These are phyloP conservation scores for Alexandromys fortis DNA, from an alignment of 2,113 vertebrate species.

Conservation along the genomic window DNA sequence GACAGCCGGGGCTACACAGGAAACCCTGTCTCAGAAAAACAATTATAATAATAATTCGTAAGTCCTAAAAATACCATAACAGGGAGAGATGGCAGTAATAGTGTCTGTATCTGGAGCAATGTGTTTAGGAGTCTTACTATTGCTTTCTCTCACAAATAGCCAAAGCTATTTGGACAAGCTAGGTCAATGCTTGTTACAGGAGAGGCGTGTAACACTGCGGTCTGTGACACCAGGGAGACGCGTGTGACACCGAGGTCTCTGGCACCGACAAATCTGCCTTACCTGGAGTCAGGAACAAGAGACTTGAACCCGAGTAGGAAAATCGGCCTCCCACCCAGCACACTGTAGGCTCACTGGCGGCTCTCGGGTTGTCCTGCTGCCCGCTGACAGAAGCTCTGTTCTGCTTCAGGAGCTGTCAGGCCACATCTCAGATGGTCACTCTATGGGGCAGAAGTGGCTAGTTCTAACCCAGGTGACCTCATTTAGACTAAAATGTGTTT, in stretches of 20 bases:
- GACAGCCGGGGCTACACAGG: not conserved
- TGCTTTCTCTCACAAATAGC: not conserved
- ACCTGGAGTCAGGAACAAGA: not conserved
- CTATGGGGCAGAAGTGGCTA: constrained; percentile 30
- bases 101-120: constrained; percentile 32
- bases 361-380: not conserved
- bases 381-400: constrained; percentile 44
- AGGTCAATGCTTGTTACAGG: not conserved
- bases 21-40: not conserved
- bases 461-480: not conserved
- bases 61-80: not conserved
- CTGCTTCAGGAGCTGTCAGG: constrained; percentile 31
- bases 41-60: not conserved
- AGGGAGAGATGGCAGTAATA: not conserved
- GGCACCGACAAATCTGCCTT: not conserved
- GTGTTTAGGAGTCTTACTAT: not conserved
- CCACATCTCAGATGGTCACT: not conserved
- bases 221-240: no score
- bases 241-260: not conserved
- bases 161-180: not conserved
- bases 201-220: not conserved
- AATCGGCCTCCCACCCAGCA: not conserved
- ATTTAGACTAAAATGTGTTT: constrained; percentile 33
- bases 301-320: constrained; percentile 20
- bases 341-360: not conserved